Evolutionary conservation across 2,797 vertebrate genomes (phyloP).

Genomic region (Mus caroli): DNA sequence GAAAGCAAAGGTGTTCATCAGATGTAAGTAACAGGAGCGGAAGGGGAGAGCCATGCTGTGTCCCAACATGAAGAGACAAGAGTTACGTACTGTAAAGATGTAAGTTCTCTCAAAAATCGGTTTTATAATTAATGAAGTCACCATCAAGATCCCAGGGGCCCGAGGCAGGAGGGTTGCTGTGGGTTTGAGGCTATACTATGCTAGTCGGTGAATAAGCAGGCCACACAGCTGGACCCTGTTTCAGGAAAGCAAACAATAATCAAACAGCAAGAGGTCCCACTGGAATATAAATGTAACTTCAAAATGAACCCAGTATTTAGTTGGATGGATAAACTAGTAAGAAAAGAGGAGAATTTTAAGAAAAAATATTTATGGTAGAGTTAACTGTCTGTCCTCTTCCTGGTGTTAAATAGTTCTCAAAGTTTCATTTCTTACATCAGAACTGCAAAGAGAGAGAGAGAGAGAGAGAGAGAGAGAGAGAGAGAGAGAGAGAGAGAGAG

Average conservation of each 20-base stretch:
- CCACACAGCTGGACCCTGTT: neutral
- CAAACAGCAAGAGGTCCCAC: neutral
- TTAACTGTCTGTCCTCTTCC: neutral
- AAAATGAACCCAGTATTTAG: conserved; percentile 9
- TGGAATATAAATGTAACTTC: neutral
- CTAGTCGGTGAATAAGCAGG: neutral
- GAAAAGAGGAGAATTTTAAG: conserved; percentile 25
- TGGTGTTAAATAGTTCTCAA: neutral
- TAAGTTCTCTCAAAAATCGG: conserved; percentile 18
- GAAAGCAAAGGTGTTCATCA: neutral
- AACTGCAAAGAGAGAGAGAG: neutral
- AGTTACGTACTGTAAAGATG: neutral
- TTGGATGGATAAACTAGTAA: conserved; percentile 10
- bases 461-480: too few relatives aligned
- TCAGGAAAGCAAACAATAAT: neutral
- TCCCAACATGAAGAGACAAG: neutral
- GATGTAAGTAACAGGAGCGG: neutral
- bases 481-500: too few relatives aligned
- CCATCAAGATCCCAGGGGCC: neutral
- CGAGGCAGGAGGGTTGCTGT: neutral
- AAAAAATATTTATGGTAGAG: neutral
- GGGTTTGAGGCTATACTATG: neutral
- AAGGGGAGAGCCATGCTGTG: neutral
- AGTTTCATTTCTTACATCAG: neutral
- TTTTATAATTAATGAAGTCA: conserved; percentile 36